A percentile compares a stretch with the other conserved stretches of the same genome.
phyloP scores from a whole-genome alignment of 2,113 vertebrate genomes.

The Odocoileus virginianus region DNA sequence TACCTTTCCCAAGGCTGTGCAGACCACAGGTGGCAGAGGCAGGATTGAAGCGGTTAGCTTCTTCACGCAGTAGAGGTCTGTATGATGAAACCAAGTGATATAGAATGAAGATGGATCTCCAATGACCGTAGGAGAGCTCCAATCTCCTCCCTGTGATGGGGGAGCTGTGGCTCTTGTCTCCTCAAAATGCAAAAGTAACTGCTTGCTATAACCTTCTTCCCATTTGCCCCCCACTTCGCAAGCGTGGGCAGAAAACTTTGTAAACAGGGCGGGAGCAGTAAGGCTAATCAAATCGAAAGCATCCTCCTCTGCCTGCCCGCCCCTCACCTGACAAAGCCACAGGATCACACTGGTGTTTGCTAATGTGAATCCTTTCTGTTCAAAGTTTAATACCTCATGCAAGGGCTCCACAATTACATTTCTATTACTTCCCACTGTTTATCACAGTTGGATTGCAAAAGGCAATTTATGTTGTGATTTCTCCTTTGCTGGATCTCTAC shows the following conservation, averaged over 20 bases:
- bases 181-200: not conserved
- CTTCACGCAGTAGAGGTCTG: not conserved
- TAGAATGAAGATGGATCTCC: not conserved
- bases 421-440: slow-evolving; percentile 55
- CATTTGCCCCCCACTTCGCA: fast-evolving
- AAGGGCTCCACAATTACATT: slow-evolving; percentile 45
- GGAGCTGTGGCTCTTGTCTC: not conserved
- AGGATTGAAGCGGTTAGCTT: not conserved
- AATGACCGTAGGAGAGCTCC: no score
- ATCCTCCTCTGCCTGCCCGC: fast-evolving
- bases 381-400: slow-evolving; percentile 49
- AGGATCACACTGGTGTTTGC: not conserved
- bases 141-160: not conserved
- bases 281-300: not conserved
- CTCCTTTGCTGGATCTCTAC: slow-evolving; percentile 34
- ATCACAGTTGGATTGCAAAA: slow-evolving; percentile 59
- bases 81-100: fast-evolving
- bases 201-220: not conserved
- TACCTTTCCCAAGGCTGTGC: not conserved
- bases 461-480: slow-evolving; percentile 61
- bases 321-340: not conserved
- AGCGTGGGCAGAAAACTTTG: not conserved
- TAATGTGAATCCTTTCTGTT: slow-evolving; percentile 50
- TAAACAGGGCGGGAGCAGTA: not conserved
- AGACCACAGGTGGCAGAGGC: not conserved